Base-by-base conservation (phyloP, 2,888 invertebrate species). In the Macrophya alboannulata region DNA sequence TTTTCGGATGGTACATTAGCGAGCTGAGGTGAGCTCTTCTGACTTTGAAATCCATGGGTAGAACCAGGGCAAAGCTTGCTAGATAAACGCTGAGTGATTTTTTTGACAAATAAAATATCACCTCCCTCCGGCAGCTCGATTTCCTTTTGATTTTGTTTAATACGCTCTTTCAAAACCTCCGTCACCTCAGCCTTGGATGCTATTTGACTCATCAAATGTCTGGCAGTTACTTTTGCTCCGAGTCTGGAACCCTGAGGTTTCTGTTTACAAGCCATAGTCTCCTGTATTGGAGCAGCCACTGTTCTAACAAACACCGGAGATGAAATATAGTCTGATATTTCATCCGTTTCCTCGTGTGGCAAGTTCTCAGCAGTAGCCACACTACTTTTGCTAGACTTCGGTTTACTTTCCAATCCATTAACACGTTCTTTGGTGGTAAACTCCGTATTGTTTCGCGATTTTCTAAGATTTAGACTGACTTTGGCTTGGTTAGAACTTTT, bases 161-260 rank as follows among this genome's bases (percentile, higher is more conserved):
- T 93, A 55, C 95, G 92, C 87, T 95, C 95, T 84, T 95, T 92
- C 40, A 95, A 92, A 87, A 95, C 95, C 85, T 95, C 94, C 9
- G 95, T 94, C 17, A 95, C 94, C 87, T 95, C 95, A 8, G 94
- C 94, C 86, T 94, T 94, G 0, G 95, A 94, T 1, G 95, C 94
- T 79, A 95, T 95, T 88, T 95, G 95, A 88, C 95, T 95, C 5
- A 95, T 95, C 85, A 95, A 90, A 87, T 95, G 90, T 17, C 93
- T 91, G 55, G 90, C 88, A 31, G 12, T 86, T n/a, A n/a, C 37
- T 45, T n/a, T 62, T 0, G 88, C 87, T 0, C 89, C 89, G 0
- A 88, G 85, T 77, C 90, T 89, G 0, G 89, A 86, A 85, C 85
- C 17, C 83, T 84, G 40, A 65, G 84, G 43, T 74, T 51, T 37